Evolutionary conservation across 2,888 invertebrate species (phyloP), one percentile per base, ranked within the genome.

Genomic region (Caenorhabditis auriculariae): DNA sequence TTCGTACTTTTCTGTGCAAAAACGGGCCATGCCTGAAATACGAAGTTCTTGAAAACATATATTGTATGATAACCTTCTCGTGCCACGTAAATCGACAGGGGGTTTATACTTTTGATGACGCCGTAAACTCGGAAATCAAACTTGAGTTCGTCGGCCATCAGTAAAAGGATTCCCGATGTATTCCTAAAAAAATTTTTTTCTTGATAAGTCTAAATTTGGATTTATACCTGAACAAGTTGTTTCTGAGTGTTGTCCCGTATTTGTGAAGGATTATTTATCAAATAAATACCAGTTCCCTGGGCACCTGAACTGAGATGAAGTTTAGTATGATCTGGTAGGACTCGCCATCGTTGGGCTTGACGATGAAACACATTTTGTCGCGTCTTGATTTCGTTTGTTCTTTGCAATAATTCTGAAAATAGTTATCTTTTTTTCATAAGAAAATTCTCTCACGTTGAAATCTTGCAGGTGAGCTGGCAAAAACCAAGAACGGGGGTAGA

Each of bases 271-370:
- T 82, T 81, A 7, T 80, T 74, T 4, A 85, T 79, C 24, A 85
- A 69, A 69, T 85, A 85, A 48, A 85, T 85, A 9, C 85, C 85
- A 4, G 83, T 83, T 3, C 85, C 85, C 64, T 85, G 85, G 4
- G 84, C 82, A 5, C 81, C 80, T 76, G 37, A 69, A 59, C 28
- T 21, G 0, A 21, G 15, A 41, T 4, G 21, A n/a, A 5, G 21
- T 7, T 39, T 15, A 46, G n/a, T 28, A 47, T 1, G 12, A 46
- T 19, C 45, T 19, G 15, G n/a, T 15, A 21, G 15, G 17, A 15
- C 46, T 29, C 21, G 77, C 85, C 85, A 26, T 83, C 83, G 62
- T 84, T 84, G 0, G 85, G 85, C 66, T 85, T 85, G 15, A 84
- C 83, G 48, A 85, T 85, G 69, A 81, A 85, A 64, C 83, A 83